Evolutionary conservation across 2,113 vertebrate genomes (phyloP).

Genomic region (Machaerirhynchus nigripectus): DNA sequence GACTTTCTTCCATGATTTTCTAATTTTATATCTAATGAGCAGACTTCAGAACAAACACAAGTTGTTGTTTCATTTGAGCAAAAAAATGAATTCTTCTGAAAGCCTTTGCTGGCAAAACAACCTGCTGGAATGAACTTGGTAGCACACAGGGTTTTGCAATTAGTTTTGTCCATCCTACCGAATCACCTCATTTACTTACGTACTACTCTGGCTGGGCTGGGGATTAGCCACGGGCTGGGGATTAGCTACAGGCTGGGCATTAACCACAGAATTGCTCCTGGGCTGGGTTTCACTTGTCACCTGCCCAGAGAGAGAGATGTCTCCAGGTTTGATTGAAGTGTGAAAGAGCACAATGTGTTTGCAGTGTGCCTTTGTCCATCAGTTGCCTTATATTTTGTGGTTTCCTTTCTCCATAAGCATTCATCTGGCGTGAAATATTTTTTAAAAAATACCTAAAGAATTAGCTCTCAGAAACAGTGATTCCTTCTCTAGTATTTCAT

Average conservation of each 20-base stretch:
- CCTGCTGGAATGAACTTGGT: background rate
- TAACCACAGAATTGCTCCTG: slow-evolving; percentile 56
- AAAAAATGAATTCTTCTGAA: background rate
- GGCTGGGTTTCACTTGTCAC: slow-evolving; percentile 37
- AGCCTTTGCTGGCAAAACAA: background rate
- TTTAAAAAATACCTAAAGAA: background rate
- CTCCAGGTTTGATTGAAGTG: background rate
- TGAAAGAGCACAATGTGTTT: background rate
- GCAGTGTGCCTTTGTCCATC: background rate
- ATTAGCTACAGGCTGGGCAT: slow-evolving; percentile 3
- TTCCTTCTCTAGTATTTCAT: background rate
- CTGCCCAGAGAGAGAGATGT: slow-evolving; percentile 24
- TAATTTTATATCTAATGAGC: background rate
- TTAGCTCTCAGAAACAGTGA: background rate
- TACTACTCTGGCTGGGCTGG: background rate
- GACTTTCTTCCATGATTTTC: background rate
- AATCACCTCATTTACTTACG: slow-evolving; percentile 44
- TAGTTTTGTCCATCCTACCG: background rate
- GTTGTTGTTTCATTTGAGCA: background rate
- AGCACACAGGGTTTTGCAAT: background rate
- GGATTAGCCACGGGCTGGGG: slow-evolving; percentile 60
- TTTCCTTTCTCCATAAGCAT: background rate
- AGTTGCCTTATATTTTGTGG: background rate
- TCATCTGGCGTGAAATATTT: background rate
- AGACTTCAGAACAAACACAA: background rate